Percentiles rank a stretch among this genome's conserved stretches.
Evolutionary conservation across 1,140 invertebrate species (phyloP).

Genomic region (Drosophila grimshawi): DNA sequence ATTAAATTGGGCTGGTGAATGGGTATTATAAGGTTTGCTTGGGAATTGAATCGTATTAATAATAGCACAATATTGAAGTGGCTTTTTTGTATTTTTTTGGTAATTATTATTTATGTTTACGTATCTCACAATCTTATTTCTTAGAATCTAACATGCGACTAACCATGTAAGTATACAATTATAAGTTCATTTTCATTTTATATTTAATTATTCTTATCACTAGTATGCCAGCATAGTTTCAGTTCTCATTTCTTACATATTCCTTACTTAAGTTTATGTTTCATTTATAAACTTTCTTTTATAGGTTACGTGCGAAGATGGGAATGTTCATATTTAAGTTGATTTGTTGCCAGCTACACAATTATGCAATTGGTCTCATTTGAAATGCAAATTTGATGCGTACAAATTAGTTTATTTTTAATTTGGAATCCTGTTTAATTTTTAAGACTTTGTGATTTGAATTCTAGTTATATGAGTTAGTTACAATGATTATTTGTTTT

Average conservation of each 20-base stretch:
- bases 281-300: conserved; percentile 44
- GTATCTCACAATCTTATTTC: conserved; percentile 71
- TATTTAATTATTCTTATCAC: neutral
- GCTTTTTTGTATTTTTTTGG: conserved; percentile 52
- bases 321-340: conserved; percentile 63
- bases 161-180: conserved; percentile 79
- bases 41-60: conserved; percentile 20
- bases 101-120: conserved; percentile 61
- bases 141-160: conserved; percentile 80
- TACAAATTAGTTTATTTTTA: conserved; percentile 68
- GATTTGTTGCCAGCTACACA: conserved; percentile 41
- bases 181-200: conserved; percentile 37
- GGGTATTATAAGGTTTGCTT: conserved; percentile 6
- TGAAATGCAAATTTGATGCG: conserved; percentile 50
- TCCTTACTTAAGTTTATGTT: conserved; percentile 6
- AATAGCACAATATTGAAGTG: conserved; percentile 35
- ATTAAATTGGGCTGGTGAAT: conserved; percentile 14
- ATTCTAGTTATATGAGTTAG: conserved; percentile 53
- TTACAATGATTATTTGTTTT: conserved; percentile 24
- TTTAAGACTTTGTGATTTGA: conserved; percentile 63
- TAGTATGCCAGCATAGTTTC: conserved; percentile 1
- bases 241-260: conserved; percentile 15
- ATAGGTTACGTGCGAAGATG: conserved; percentile 57
- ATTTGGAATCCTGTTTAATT: conserved; percentile 40
- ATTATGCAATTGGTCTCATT: conserved; percentile 71